Base-by-base conservation (phyloP, 2,797 vertebrate genomes). In the Fundulus diaphanus region DNA sequence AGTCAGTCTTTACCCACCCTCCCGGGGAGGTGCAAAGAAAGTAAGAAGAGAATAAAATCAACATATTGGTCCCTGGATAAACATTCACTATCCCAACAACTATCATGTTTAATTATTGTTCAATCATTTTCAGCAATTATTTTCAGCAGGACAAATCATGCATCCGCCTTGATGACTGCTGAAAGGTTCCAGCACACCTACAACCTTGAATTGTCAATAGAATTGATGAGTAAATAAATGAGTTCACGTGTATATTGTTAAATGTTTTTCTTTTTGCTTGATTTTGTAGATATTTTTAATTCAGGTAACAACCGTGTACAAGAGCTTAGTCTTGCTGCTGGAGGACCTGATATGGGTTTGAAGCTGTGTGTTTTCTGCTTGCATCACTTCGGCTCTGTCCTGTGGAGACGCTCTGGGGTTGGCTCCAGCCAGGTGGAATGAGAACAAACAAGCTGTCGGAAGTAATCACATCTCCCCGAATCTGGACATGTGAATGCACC, bases 391-490 rank as follows among this genome's bases (percentile, higher is more conserved):
- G 77, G 79, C 80, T 85, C 78, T 77, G 82, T 83, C 81, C 88
- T 84, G 87, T 85, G 81, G 89, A 82, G 85, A 72, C 49, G 85
- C 89, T 87, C 77, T 56, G 85, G 85, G 89, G 82, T 85, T 87
- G 81, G 80, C 89, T 91, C 76, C 89, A 92, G 80, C 93, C 93
- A 94, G 90, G 92, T 95, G 92, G 92, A 95, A 94, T 90, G 87
- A 92, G 92, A 94, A 93, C 93, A 95, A 95, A 94, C 93, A 94
- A 91, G 85, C 92, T 95, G 94, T 95, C 94, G 90, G 86, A 92
- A 91, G 87, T 90, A 90, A 95, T 96, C 91, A 92, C 85, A 85
- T 93, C 93, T 85, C 79, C 79, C 79, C 82, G 90, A 91, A 85
- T 90, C 76, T 89, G 86, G 89, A 89, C 90, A 90, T 91, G 88